These are phyloP conservation scores for Nemotelus pantherinus DNA, from an alignment of 2,888 invertebrate genomes.

Conservation along the genomic window DNA sequence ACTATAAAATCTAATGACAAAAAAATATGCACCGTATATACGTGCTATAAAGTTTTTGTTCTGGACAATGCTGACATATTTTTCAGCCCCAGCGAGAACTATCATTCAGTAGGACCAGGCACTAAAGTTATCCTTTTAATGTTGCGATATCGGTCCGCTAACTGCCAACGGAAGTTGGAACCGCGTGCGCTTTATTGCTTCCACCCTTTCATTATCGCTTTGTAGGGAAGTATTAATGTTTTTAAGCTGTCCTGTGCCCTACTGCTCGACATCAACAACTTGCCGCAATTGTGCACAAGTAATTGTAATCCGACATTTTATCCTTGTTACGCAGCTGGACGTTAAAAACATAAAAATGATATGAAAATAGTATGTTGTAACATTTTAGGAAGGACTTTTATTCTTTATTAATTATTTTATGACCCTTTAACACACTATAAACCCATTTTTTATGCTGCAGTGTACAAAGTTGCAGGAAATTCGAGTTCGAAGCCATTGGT, in stretches of 20 bases:
- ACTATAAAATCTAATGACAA: constrained; percentile 18
- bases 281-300: not conserved
- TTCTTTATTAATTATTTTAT: constrained; percentile 47
- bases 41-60: not conserved
- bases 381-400: constrained; percentile 37
- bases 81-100: not conserved
- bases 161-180: constrained; percentile 35
- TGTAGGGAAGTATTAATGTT: not conserved
- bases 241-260: not conserved
- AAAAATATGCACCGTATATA: not conserved
- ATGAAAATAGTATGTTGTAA: not conserved
- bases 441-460: constrained; percentile 45
- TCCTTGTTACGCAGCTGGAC: constrained; percentile 41
- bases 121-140: constrained; percentile 29
- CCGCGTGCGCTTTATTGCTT: constrained; percentile 43
- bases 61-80: not conserved
- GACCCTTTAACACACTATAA: constrained; percentile 49
- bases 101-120: not conserved
- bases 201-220: constrained; percentile 28
- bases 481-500: not conserved
- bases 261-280: not conserved
- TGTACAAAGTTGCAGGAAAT: constrained; percentile 12
- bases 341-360: constrained; percentile 35
- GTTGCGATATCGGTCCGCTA: constrained; percentile 18
- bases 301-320: constrained; percentile 38